A percentile compares a stretch with the other conserved stretches of the same genome.
Conservation (phyloP, 2,797 vertebrate genomes). For the Poeciliopsis paucimaculata region DNA sequence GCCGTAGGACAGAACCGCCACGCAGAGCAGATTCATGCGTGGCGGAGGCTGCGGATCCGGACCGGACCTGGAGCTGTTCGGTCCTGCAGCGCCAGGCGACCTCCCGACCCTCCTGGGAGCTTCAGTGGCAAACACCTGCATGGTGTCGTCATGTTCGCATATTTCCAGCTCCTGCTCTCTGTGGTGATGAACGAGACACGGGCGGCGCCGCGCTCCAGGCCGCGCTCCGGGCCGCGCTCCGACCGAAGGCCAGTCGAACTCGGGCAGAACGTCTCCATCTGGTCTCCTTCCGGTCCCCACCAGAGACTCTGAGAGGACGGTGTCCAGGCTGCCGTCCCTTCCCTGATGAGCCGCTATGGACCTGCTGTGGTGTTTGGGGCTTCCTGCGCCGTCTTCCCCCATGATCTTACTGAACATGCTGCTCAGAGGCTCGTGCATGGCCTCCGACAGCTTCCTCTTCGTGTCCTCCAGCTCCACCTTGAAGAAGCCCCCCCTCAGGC, state of each 20-base stretch:
- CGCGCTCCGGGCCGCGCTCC: conserved; percentile 41
- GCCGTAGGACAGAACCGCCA: conserved; percentile 83
- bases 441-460: conserved; percentile 85
- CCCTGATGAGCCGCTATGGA: conserved; percentile 45
- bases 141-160: conserved; percentile 76
- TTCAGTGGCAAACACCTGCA: conserved; percentile 74
- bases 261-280: conserved; percentile 61
- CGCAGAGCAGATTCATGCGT: conserved; percentile 73
- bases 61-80: neutral
- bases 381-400: conserved; percentile 81
- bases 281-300: conserved; percentile 54
- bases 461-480: conserved; percentile 89
- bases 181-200: conserved; percentile 59
- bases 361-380: conserved; percentile 73
- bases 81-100: neutral
- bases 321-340: conserved; percentile 58
- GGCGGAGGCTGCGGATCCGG: conserved; percentile 68
- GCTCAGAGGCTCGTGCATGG: conserved; percentile 87
- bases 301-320: conserved; percentile 58
- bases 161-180: conserved; percentile 77
- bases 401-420: conserved; percentile 89
- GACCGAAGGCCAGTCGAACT: conserved; percentile 69
- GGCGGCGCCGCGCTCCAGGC: conserved; percentile 30
- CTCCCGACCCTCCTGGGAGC: conserved; percentile 14
- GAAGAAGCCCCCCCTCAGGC: conserved; percentile 81